phyloP scores from a whole-genome alignment of 2,113 vertebrate genomes.

The Sylvia atricapilla region DNA sequence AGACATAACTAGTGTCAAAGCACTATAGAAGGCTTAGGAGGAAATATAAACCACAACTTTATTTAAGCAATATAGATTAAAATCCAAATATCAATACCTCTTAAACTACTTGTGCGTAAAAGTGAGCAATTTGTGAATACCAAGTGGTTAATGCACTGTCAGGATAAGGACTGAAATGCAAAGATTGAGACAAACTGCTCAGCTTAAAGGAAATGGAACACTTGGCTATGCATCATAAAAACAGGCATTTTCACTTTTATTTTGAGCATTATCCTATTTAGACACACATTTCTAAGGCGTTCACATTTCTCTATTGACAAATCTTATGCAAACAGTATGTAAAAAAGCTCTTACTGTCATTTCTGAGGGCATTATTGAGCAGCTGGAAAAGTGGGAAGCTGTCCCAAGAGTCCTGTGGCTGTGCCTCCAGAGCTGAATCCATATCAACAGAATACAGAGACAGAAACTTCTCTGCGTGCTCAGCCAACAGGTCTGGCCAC shows the following conservation, averaged over 20 bases:
- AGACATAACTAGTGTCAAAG: neutral
- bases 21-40: neutral
- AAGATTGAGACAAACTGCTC: neutral
- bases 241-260: neutral
- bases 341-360: slow-evolving; percentile 81
- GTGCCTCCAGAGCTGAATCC: slow-evolving; percentile 85
- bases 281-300: neutral
- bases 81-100: neutral
- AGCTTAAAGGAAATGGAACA: neutral
- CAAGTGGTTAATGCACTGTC: neutral
- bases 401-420: slow-evolving; percentile 92
- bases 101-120: neutral
- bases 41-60: neutral
- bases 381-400: slow-evolving; percentile 97
- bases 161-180: neutral
- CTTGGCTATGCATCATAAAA: neutral
- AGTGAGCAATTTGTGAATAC: neutral
- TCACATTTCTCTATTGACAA: no score
- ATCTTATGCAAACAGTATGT: neutral
- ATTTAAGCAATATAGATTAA: neutral
- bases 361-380: slow-evolving; percentile 90
- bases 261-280: neutral
- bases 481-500: slow-evolving; percentile 92
- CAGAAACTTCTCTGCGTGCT: slow-evolving; percentile 93
- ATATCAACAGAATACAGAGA: slow-evolving; percentile 90